phyloP scores from a whole-genome alignment of 2,888 invertebrate species.

The Lasioglossum morio region DNA sequence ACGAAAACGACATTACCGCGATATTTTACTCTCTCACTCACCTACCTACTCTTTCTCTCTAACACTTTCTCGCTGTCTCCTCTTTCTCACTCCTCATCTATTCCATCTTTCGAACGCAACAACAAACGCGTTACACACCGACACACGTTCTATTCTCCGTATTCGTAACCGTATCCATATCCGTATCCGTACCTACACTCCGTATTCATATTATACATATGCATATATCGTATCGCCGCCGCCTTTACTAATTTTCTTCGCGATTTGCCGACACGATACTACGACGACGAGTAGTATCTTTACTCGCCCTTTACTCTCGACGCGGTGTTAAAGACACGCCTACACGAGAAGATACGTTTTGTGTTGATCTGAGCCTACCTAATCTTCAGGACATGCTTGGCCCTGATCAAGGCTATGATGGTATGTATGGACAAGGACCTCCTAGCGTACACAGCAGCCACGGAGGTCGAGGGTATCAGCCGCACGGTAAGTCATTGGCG shows the following conservation, averaged over 20 bases:
- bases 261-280: constrained; percentile 46
- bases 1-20: constrained; percentile 30
- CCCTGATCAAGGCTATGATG: constrained; percentile 96
- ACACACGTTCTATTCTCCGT: constrained; percentile 8
- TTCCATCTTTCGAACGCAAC: constrained; percentile 4
- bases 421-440: constrained; percentile 96
- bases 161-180: neutral
- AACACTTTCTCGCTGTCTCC: neutral
- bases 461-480: constrained; percentile 92
- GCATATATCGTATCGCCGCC: constrained; percentile 25
- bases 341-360: constrained; percentile 74
- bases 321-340: constrained; percentile 63
- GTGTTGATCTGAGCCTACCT: constrained; percentile 83
- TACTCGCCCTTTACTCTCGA: constrained; percentile 47
- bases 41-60: neutral
- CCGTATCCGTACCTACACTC: neutral
- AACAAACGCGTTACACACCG: constrained; percentile 19
- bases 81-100: neutral
- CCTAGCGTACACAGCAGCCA: constrained; percentile 94
- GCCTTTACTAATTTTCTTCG: constrained; percentile 22
- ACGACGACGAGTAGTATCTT: constrained; percentile 35
- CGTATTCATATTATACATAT: neutral
- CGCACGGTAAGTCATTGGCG: constrained; percentile 90
- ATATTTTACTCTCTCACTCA: neutral
- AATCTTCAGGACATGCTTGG: constrained; percentile 93